phyloP scores from a whole-genome alignment of 2,113 vertebrate genomes.

The Scartelaos histophorus region DNA sequence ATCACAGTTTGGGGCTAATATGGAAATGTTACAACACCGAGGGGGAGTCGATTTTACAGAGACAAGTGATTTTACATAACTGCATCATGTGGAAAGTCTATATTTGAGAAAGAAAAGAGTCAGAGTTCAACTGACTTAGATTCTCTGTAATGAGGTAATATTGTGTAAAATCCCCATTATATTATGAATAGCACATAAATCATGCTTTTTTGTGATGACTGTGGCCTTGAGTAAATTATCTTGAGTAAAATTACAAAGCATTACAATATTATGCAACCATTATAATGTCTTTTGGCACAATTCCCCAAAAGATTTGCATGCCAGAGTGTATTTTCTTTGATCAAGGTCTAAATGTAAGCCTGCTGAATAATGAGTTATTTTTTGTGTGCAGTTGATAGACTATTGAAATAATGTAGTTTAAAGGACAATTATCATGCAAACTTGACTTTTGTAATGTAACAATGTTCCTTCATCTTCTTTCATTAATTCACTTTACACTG shows the following conservation, averaged over 20 bases:
- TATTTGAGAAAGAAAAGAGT: background rate
- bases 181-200: background rate
- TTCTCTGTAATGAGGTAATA: background rate
- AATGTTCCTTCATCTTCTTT: too few relatives aligned
- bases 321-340: background rate
- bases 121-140: background rate
- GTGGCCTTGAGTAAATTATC: background rate
- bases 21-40: background rate
- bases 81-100: background rate
- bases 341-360: background rate
- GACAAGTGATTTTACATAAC: constrained; percentile 1
- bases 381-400: too few relatives aligned
- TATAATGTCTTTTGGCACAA: background rate
- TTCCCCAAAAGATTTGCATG: too few relatives aligned
- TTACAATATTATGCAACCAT: background rate
- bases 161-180: background rate
- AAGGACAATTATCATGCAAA: too few relatives aligned
- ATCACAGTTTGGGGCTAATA: background rate
- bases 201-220: background rate
- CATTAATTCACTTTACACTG: too few relatives aligned
- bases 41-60: background rate
- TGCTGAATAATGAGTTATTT: background rate
- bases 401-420: too few relatives aligned
- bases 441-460: too few relatives aligned
- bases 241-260: background rate